These are phyloP conservation scores for Agrotis segetum DNA, from an alignment of 2,888 invertebrate species.

Conservation along the genomic window DNA sequence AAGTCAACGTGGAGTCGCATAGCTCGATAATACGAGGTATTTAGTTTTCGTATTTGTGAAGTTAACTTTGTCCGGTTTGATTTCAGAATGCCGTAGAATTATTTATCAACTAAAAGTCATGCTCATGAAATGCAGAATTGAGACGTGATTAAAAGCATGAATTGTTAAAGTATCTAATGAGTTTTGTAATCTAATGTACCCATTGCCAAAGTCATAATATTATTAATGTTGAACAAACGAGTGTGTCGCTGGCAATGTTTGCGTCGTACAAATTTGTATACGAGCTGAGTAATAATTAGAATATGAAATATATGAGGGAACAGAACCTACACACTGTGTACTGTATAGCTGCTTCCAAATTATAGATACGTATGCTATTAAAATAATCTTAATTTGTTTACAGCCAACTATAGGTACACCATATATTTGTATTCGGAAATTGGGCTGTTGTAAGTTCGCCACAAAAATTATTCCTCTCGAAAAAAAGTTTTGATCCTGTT, in stretches of 20 bases:
- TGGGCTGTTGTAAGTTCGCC: too few species aligned
- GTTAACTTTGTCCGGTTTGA: too few species aligned
- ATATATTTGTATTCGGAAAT: neutral
- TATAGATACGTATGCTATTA: constrained; percentile 40
- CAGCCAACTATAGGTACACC: neutral
- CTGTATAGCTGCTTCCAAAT: constrained; percentile 32
- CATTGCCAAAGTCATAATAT: constrained; percentile 38
- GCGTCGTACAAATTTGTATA: constrained; percentile 51
- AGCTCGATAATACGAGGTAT: too few species aligned
- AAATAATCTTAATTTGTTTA: constrained; percentile 54
- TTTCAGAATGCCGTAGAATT: too few species aligned
- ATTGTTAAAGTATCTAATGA: constrained; percentile 27
- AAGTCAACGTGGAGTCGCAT: too few species aligned
- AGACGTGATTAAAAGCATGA: neutral
- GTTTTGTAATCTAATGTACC: constrained; percentile 38
- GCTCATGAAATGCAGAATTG: neutral
- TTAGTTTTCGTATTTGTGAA: too few species aligned
- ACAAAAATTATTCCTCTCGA: too few species aligned
- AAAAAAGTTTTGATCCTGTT: too few species aligned
- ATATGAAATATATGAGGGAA: constrained; percentile 53
- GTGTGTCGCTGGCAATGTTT: constrained; percentile 43
- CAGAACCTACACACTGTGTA: constrained; percentile 23
- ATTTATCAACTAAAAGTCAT: too few species aligned
- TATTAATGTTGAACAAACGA: constrained; percentile 51
- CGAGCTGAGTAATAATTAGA: constrained; percentile 53